Evolutionary conservation across 2,888 invertebrate species (phyloP).

Genomic region (Pseudoips prasinana): DNA sequence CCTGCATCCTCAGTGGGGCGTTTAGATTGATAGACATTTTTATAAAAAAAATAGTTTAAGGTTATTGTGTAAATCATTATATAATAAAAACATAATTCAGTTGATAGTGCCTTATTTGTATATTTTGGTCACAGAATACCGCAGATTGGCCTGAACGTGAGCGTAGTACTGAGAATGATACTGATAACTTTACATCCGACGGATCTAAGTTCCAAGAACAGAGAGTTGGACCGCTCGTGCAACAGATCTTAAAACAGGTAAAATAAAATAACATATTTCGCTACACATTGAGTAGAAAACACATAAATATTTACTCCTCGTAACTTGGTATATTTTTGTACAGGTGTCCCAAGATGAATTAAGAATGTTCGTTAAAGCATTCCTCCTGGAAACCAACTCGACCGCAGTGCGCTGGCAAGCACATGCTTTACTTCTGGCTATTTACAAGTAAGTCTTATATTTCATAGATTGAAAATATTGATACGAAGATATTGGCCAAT

Average conservation of each 20-base stretch:
- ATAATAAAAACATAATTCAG: no score
- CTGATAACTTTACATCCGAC: conserved; percentile 67
- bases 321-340: conserved; percentile 8
- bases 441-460: conserved; percentile 89
- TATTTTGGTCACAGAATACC: conserved; percentile 36
- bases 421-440: conserved; percentile 91
- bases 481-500: no score
- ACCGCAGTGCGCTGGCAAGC: conserved; percentile 98
- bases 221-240: conserved; percentile 67
- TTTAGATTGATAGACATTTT: no score
- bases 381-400: conserved; percentile 95
- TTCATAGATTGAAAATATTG: no score
- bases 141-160: conserved; percentile 70
- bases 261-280: neutral
- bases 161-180: conserved; percentile 73
- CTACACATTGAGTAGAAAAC: neutral
- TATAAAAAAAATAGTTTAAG: no score
- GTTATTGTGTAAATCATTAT: no score
- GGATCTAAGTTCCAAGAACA: conserved; percentile 77
- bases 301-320: no score
- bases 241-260: conserved; percentile 74
- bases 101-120: no score
- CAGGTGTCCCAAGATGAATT: conserved; percentile 84
- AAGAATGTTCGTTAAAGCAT: conserved; percentile 91
- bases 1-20: no score